These are phyloP conservation scores for Cantharis rustica DNA, from an alignment of 2,888 invertebrate species.

Conservation along the genomic window DNA sequence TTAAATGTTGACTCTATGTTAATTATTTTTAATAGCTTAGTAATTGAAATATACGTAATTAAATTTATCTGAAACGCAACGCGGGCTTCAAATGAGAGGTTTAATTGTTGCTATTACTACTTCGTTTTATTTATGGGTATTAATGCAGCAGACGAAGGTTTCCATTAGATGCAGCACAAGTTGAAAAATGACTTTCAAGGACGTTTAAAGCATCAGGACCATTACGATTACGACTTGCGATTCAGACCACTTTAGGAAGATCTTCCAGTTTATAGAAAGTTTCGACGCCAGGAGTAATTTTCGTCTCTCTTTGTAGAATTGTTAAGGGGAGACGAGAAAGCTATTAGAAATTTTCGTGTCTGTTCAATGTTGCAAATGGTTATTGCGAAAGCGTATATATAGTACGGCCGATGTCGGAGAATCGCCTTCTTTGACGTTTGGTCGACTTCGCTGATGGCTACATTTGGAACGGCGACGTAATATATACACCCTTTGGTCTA, in stretches of 20 bases:
- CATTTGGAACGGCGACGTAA: constrained; percentile 33
- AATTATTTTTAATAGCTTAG: neutral
- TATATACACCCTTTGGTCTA: constrained; percentile 45
- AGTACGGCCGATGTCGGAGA: constrained; percentile 33
- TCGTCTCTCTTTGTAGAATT: constrained; percentile 12
- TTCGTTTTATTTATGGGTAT: constrained; percentile 43
- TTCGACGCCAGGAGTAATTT: constrained; percentile 2
- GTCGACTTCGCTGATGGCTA: constrained; percentile 38
- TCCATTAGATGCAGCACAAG: constrained; percentile 46
- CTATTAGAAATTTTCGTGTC: neutral
- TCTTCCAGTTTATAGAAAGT: constrained; percentile 19
- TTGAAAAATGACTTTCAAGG: constrained; percentile 45
- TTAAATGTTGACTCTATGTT: neutral
- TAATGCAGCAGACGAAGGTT: constrained; percentile 44
- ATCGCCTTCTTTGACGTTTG: constrained; percentile 41
- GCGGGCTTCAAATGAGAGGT: neutral
- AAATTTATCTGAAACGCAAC: neutral
- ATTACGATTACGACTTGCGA: constrained; percentile 49
- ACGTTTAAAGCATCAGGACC: constrained; percentile 39
- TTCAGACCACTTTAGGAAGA: constrained; percentile 38
- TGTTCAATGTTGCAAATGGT: neutral
- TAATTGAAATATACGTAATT: neutral
- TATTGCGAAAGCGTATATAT: neutral
- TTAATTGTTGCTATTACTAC: constrained; percentile 10
- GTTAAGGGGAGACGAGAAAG: neutral